Base-by-base conservation (phyloP, 2,888 invertebrate genomes). In the Diarsia mendica region DNA sequence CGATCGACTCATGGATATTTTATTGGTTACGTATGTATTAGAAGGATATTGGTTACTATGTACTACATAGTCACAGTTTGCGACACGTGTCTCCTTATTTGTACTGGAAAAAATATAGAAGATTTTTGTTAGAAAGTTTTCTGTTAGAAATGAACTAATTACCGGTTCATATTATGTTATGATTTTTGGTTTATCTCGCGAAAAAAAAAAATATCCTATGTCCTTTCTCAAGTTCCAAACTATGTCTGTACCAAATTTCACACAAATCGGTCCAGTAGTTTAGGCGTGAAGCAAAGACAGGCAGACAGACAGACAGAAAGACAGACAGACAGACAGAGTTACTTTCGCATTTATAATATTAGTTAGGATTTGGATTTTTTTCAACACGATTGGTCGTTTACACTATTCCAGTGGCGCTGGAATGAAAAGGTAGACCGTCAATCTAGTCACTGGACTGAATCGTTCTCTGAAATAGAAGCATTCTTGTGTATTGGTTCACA, bases 1-100 rank as follows among this genome's bases (percentile, higher is more conserved):
- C 82, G 58, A 75, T 75, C 66, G 73, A 53, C 53, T 79, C 73
- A 65, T 79, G 72, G 82, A 72, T 82, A 82, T 85, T 84, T 84
- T 85, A 79, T 84, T 48, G 51, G 65, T 67, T 66, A 61, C 61
- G 28, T 72, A 75, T 77, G 61, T 80, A 66, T 78, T 73, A 69
- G 49, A 49, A 33, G 11, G 49, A 75, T 76, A 67, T 75, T 75
- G 61, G 44, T 63, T 44, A 63, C 44, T 63, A 49, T 55, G 20
- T 64, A 70, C n/a, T 61, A 74, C 23, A 69, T 58, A 48, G 39
- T 77, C 10, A 61, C 63, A 58, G 64, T 51, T 65, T 60, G 11
- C 9, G 23, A 20, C 18, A 76, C 51, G 23, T 48, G 39, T 39
- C n/a, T 15, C 13, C 4, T 70, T 5, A 23, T 75, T 6, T 33